These are phyloP conservation scores for Megastigmus dorsalis DNA, from an alignment of 2,888 invertebrate species.

Conservation along the genomic window DNA sequence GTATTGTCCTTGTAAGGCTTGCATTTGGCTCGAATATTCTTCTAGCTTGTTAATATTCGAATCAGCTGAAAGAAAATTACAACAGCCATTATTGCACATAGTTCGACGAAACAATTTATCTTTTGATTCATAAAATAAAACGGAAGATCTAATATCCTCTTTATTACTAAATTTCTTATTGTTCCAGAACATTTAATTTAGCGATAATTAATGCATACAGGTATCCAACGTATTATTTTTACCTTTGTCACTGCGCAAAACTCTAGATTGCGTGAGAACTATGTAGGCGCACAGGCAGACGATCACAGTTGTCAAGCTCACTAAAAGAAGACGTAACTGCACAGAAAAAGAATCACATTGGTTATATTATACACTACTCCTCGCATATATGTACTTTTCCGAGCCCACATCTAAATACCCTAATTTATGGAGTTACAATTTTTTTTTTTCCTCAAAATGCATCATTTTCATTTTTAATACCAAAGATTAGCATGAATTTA, in stretches of 20 bases:
- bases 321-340: slow-evolving; percentile 6
- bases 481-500: too few species aligned
- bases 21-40: neutral
- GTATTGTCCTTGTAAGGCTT: slow-evolving; percentile 23
- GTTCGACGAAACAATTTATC: too few species aligned
- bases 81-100: too few species aligned
- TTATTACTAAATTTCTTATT: too few species aligned
- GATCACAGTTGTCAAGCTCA: slow-evolving; percentile 1
- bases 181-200: too few species aligned
- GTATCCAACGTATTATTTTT: too few species aligned
- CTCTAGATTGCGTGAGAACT: slow-evolving; percentile 9
- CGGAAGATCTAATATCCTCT: too few species aligned
- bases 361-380: neutral
- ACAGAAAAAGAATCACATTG: neutral
- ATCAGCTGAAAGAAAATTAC: neutral
- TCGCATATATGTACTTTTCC: neutral
- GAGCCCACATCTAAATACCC: neutral
- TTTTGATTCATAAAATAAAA: neutral
- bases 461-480: too few species aligned
- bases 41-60: neutral
- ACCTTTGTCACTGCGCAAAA: neutral
- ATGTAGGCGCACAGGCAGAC: slow-evolving; percentile 12
- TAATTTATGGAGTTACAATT: too few species aligned
- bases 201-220: too few species aligned
- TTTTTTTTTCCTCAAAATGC: too few species aligned